A percentile compares a stretch with the other conserved stretches of the same genome.
These are phyloP conservation scores for Nephrotoma appendiculata DNA, from an alignment of 2,888 invertebrate species.

Conservation along the genomic window DNA sequence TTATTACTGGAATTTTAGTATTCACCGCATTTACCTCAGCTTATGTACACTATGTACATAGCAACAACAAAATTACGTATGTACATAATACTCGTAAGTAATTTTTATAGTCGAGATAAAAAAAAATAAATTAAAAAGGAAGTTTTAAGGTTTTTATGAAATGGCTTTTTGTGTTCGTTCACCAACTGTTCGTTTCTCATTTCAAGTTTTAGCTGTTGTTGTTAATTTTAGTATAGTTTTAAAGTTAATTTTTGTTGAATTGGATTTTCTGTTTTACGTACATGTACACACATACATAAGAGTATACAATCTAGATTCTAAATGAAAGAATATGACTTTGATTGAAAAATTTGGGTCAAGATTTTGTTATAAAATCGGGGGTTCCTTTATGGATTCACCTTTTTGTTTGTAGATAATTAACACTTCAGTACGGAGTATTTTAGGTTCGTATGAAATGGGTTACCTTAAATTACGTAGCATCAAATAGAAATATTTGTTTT, in stretches of 20 bases:
- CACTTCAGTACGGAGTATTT: not conserved
- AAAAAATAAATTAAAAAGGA: not conserved
- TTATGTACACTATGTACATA: not conserved
- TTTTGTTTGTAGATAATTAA: not conserved
- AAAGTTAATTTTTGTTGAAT: not conserved
- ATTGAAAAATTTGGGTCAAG: not conserved
- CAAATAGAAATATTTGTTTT: no score
- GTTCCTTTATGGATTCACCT: not conserved
- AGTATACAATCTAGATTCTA: not conserved
- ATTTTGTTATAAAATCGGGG: not conserved
- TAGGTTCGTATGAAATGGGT: no score
- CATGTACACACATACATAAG: not conserved
- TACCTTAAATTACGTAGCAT: no score
- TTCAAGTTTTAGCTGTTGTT: not conserved
- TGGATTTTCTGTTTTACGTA: not conserved
- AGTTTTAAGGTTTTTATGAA: not conserved
- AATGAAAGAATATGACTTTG: not conserved
- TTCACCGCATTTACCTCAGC: not conserved
- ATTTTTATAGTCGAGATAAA: not conserved
- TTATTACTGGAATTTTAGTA: not conserved
- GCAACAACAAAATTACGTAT: not conserved
- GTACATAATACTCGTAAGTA: not conserved
- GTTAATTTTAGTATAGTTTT: not conserved
- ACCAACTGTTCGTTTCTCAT: not conserved
- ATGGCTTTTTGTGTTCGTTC: not conserved